Evolutionary conservation across 2,888 invertebrate species (phyloP), one percentile per base, ranked within the genome.

Genomic region (Ectemnius lituratus): DNA sequence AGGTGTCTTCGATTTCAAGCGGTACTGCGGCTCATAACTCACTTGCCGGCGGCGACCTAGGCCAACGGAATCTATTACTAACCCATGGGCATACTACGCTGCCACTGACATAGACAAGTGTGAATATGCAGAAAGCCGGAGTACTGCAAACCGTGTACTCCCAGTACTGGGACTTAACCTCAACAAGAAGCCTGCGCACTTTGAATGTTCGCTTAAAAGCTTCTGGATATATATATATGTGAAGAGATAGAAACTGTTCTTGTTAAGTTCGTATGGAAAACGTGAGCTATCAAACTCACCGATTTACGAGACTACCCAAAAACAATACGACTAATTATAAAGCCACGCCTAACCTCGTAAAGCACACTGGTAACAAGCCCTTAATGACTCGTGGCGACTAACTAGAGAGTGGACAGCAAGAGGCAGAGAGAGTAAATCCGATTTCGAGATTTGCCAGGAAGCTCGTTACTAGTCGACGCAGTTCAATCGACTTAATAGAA

Each of bases 281-380:
- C 23, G 23, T 23, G 23, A 73, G 72, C 78, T 78, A 80, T 85
- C 80, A 79, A 82, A 66, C 75, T 61, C 78, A 75, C 67, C 76
- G 70, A 72, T 85, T 84, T 78, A 83, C 70, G 75, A 78, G 62
- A 63, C 67, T 71, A 73, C 75, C 75, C 8, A 37, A 37, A 74
- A 84, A 85, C 84, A 82, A 85, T 84, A 76, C 78, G 83, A 83
- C 86, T 82, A 82, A 87, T 84, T 84, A 87, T 78, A 49, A 67
- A 69, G 79, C 79, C 83, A 80, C 78, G 83, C 83, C 82, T 73
- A 70, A 23, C 23, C 61, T 70, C 66, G 71, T 81, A 75, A 75
- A 75, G 20, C 46, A 67, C 49, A 11, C 65, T 45, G 18, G 60
- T 68, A 76, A 70, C 67, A 62, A 65, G 63, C 58, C 62, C 27